phyloP scores from a whole-genome alignment of 2,888 invertebrate species.

The Melolontha melolontha region DNA sequence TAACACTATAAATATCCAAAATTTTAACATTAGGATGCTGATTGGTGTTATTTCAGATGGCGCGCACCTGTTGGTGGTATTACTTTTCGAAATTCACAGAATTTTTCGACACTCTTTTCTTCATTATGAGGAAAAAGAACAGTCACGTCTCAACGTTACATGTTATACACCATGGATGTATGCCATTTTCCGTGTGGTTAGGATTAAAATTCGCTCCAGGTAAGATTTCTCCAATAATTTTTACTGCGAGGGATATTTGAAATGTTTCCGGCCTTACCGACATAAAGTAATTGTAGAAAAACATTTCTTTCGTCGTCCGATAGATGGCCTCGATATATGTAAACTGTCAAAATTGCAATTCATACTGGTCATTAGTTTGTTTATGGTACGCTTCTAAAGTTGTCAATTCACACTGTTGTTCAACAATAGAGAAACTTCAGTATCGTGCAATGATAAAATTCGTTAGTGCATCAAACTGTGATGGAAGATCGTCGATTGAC shows the following conservation, averaged over 20 bases:
- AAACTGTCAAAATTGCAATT: no score
- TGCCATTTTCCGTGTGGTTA: constrained; percentile 96
- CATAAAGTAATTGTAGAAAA: no score
- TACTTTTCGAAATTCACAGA: constrained; percentile 95
- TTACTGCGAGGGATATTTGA: no score
- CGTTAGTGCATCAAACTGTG: no score
- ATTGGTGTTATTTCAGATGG: constrained; percentile 73
- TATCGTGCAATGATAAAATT: neutral
- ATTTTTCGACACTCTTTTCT: constrained; percentile 94
- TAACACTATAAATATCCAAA: constrained; percentile 63
- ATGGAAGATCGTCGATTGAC: no score
- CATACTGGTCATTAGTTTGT: no score
- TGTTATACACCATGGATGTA: constrained; percentile 94
- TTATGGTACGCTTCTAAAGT: no score
- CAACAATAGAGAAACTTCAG: neutral
- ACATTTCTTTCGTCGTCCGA: no score
- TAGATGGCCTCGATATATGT: no score
- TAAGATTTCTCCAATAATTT: constrained; percentile 57
- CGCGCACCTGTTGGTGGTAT: constrained; percentile 91
- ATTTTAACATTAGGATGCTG: no score
- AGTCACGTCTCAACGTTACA: constrained; percentile 92
- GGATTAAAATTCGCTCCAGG: constrained; percentile 95
- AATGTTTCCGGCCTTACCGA: no score
- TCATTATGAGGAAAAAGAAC: constrained; percentile 92
- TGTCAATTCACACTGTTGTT: no score